Conservation (phyloP, 2,797 vertebrate genomes). For the Dicrostonyx torquatus region DNA sequence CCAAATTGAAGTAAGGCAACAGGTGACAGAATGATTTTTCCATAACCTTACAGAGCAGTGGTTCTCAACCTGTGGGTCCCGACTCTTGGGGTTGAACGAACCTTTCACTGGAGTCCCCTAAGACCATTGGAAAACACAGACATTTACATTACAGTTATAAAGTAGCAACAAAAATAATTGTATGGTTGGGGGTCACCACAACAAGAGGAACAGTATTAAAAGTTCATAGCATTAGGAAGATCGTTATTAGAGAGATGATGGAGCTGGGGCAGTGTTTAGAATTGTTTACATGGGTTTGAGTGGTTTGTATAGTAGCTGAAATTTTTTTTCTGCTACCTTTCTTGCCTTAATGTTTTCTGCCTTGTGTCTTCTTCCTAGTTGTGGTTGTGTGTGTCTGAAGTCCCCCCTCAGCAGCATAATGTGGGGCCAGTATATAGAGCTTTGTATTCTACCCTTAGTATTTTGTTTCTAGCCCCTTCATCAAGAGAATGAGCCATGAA, state of each 20-base stretch:
- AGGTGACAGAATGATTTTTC: background rate
- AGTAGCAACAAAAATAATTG: background rate
- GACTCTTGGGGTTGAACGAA: background rate
- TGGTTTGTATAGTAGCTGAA: background rate
- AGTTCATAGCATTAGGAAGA: no score
- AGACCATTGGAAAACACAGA: background rate
- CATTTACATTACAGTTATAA: background rate
- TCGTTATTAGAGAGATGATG: background rate
- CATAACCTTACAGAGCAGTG: background rate
- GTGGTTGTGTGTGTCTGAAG: background rate
- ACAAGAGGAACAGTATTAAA: background rate
- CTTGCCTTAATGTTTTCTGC: background rate
- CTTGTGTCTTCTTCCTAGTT: background rate
- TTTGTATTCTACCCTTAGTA: background rate
- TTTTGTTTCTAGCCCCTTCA: background rate
- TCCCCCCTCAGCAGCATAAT: background rate
- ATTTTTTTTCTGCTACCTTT: background rate
- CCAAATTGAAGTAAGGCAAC: background rate
- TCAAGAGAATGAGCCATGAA: background rate
- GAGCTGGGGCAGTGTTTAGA: background rate
- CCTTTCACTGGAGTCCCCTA: background rate
- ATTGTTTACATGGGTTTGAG: background rate
- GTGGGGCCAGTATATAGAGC: background rate
- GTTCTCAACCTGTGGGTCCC: background rate
- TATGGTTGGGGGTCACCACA: background rate